These are phyloP conservation scores for Heptranchias perlo DNA, from an alignment of 2,113 vertebrate species.

Conservation along the genomic window DNA sequence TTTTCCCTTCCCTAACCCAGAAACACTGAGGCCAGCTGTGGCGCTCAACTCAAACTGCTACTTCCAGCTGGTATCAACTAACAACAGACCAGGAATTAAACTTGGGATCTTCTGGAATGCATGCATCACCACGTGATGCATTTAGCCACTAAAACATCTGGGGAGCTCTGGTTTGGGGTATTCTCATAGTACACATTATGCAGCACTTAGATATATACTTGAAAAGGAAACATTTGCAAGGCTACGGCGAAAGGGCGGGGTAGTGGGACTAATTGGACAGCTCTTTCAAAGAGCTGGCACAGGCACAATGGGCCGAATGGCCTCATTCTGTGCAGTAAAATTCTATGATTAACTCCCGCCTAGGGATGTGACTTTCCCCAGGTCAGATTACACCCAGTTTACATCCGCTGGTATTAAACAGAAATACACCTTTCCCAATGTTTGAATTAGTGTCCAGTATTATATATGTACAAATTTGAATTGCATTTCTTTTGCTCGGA, in stretches of 20 bases:
- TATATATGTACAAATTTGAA: neutral
- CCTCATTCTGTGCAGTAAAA: too few relatives aligned
- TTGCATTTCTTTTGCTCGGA: neutral
- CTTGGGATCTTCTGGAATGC: neutral
- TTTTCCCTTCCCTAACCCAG: neutral
- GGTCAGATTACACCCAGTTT: neutral
- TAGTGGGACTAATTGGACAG: too few relatives aligned
- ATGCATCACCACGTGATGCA: neutral
- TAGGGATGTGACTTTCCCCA: too few relatives aligned
- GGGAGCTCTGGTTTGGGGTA: neutral
- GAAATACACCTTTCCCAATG: neutral
- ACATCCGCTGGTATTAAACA: neutral
- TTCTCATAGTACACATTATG: neutral
- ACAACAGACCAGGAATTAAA: neutral
- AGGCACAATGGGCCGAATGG: too few relatives aligned
- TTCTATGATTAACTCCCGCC: too few relatives aligned
- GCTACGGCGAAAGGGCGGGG: too few relatives aligned
- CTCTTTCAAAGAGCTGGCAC: too few relatives aligned
- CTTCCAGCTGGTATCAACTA: neutral
- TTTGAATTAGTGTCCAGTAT: neutral
- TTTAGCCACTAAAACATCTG: neutral
- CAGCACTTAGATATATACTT: too few relatives aligned
- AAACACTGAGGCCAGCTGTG: neutral
- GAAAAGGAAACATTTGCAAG: too few relatives aligned
- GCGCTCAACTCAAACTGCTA: neutral